Evolutionary conservation across 2,113 vertebrate genomes (phyloP).

Genomic region (Dromaius novaehollandiae): DNA sequence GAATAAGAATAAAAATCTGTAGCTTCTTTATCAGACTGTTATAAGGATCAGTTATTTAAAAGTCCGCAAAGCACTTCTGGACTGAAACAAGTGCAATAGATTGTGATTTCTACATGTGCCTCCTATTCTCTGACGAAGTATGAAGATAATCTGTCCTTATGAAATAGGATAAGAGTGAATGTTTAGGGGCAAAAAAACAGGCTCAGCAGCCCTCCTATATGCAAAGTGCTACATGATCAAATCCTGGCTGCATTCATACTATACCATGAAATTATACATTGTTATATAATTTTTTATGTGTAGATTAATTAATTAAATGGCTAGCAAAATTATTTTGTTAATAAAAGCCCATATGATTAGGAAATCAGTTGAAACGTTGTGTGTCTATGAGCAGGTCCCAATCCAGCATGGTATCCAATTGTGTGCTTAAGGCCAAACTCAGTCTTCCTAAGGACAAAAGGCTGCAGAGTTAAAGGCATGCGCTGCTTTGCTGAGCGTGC

Average conservation of each 20-base stretch:
- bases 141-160: not conserved
- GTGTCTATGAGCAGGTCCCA: not conserved
- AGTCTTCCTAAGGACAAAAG: not conserved
- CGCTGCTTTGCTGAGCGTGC: not conserved
- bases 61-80: not conserved
- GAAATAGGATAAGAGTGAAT: not conserved
- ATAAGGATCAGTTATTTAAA: not conserved
- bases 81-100: not conserved
- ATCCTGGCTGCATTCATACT: not conserved
- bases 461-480: not conserved
- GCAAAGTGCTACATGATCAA: not conserved
- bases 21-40: not conserved
- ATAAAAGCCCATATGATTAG: not conserved
- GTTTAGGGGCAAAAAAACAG: not conserved
- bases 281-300: not conserved
- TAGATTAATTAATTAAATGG: not conserved
- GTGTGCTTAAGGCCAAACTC: not conserved
- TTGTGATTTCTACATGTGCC: not conserved
- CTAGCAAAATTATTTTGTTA: not conserved
- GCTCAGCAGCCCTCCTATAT: not conserved
- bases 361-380: not conserved
- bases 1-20: not conserved
- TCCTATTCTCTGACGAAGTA: not conserved
- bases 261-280: not conserved
- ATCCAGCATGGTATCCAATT: not conserved